Base-by-base conservation (phyloP, 2,888 invertebrate species). In the Catocala fraxini region DNA sequence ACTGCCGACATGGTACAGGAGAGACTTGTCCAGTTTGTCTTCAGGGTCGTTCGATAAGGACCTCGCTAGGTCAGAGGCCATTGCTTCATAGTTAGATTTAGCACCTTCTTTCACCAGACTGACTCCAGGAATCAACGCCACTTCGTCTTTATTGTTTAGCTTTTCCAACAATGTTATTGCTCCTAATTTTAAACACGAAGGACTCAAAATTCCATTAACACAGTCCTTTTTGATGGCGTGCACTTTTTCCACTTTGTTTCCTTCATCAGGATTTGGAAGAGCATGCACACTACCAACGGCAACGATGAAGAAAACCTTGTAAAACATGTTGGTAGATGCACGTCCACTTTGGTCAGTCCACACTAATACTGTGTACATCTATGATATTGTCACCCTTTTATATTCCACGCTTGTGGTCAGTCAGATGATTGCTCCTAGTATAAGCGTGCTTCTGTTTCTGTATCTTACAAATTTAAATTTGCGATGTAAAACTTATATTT, bases 1-100 rank as follows among this genome's bases (percentile, higher is more conserved):
- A 51, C 95, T 95, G 15, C 96, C 95, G 45, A 97, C 87, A 79
- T 96, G 96, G 73, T 96, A 96, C 71, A 97, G 80, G 42, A 97
- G 94, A 75, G 95, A 96, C 10, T 96, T 96, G 82, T 97, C 97
- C 58, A 97, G 86, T 11, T 96, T 95, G 11, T 96, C 96, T 77
- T 96, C 96, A 0, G 96, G 95, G 79, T 97, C 96, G 56, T 96
- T 95, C 0, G 97, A 96, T 77, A 96, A 95, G 52, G 96, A 96
- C 70, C 96, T 95, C 0, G 97, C 96, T 0, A 97, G 87, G 78
- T 97, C 96, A 75, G 82, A 92, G 5, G 96, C 95, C 61, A 84
- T 80, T 0, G 81, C 66, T 48, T 87, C 85, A 13, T 96, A 95
- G 53, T 97, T 93, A 53, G 96, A 95, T 1, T 96, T 94, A 10